Percentiles rank a stretch among this genome's conserved stretches.
Evolutionary conservation across 2,113 vertebrate species (phyloP).

Genomic region (Psammodynastes pulverulentus): DNA sequence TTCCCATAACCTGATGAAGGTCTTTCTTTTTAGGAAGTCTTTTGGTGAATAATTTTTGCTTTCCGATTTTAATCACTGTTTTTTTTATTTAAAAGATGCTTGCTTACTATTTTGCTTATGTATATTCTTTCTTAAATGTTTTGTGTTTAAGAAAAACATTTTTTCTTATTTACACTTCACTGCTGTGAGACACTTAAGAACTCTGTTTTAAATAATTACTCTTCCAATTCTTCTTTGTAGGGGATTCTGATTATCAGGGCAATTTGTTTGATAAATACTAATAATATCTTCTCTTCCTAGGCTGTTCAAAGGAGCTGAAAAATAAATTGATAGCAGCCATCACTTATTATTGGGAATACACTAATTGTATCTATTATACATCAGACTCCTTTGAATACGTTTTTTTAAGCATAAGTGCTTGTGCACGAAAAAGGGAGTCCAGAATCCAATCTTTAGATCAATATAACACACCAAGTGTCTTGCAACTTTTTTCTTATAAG

Average conservation of each 20-base stretch:
- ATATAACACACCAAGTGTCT: not conserved
- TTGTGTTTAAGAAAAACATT: not conserved
- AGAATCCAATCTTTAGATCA: not conserved
- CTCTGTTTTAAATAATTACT: not conserved
- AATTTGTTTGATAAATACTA: not conserved
- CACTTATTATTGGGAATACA: not conserved
- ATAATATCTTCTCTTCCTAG: not conserved
- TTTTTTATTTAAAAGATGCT: not conserved
- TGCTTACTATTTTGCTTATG: not conserved
- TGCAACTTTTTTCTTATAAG: not conserved
- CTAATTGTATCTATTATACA: not conserved
- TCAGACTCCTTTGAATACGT: not conserved
- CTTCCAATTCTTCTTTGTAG: not conserved
- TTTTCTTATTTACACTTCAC: not conserved
- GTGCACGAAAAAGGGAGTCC: not conserved
- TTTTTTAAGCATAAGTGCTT: not conserved
- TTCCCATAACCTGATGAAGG: not conserved
- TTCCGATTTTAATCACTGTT: not conserved
- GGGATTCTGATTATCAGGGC: not conserved
- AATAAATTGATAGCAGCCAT: not conserved
- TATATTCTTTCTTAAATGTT: not conserved
- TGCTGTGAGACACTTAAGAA: not conserved
- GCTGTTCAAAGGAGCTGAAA: not conserved
- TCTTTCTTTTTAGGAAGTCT: not conserved
- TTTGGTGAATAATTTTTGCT: not conserved